Evolutionary conservation across 2,797 vertebrate species (phyloP), one percentile per base, ranked within the genome.

Genomic region (Pipistrellus pygmaeus): DNA sequence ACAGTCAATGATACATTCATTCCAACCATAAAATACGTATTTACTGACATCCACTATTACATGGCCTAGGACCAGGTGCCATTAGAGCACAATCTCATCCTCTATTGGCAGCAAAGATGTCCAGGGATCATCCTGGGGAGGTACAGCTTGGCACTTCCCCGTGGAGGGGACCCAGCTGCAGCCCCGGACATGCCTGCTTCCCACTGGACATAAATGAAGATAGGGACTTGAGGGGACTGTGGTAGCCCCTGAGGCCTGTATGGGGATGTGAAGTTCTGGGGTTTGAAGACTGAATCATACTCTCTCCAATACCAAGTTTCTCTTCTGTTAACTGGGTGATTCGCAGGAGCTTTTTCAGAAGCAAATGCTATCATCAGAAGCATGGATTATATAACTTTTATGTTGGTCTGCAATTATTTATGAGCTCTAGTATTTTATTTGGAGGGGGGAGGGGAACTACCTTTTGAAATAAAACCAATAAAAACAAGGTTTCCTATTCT

Each of bases 401-500:
- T 18, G 15, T 73, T 41, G 32, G 13, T 80, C 27, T 86, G n/a
- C n/a, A 21, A 68, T 76, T 78, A 21, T 86, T 48, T 71, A n/a
- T 14, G 18, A 69, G 53, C 53, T 53, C 32, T 30, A 78, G 18
- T 44, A 84, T 77, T 95, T 96, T 80, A 72, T 71, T 3, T 91
- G 53, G 69, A n/a, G n/a, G n/a, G n/a, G n/a, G n/a, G n/a, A n/a
- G 6, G 13, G 48, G 51, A 87, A 78, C 8, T 89, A 23, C 14
- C 72, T 91, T 94, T 88, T 78, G 76, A 85, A 91, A 94, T 80
- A 83, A 93, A 95, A 86, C 14, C 51, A 91, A 69, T 21, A 35
- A 92, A 55, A 85, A n/a, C 41, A 80, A 82, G 48, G 1, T 46
- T 21, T 80, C 32, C 46, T 71, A 3, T 44, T 60, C 30, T 76